Conservation (phyloP, 2,113 vertebrate genomes). For the Bubo bubo region DNA sequence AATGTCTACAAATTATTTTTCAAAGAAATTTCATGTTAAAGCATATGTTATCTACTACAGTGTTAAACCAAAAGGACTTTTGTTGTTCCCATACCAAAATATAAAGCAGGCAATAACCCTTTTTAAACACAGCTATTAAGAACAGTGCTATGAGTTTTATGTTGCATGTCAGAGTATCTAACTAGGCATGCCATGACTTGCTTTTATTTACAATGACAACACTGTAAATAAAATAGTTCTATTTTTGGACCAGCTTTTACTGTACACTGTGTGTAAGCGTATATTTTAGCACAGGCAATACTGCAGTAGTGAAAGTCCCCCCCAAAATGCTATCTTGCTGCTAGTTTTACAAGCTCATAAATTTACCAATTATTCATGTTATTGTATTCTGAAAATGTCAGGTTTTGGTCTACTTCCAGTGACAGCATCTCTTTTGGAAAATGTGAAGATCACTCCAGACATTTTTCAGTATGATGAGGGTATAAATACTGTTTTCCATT, state of each 20-base stretch:
- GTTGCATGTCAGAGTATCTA: neutral
- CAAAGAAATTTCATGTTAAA: neutral
- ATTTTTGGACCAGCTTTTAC: neutral
- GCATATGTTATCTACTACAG: neutral
- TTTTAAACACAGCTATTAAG: neutral
- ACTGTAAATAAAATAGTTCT: neutral
- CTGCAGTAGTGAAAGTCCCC: neutral
- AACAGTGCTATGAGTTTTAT: neutral
- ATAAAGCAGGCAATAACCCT: neutral
- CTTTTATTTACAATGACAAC: neutral
- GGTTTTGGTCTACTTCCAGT: neutral
- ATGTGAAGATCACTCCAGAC: neutral
- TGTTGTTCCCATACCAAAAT: neutral
- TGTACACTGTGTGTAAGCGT: rapidly evolving
- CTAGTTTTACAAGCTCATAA: neutral
- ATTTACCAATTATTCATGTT: neutral
- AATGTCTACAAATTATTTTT: neutral
- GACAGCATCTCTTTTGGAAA: neutral
- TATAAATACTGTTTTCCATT: neutral
- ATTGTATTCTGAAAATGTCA: neutral
- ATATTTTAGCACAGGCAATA: neutral
- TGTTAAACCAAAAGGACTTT: neutral
- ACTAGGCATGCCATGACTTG: neutral
- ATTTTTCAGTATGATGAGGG: neutral
- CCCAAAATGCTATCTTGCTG: neutral